Conservation (phyloP, 2,113 vertebrate species). For the Charina bottae region DNA sequence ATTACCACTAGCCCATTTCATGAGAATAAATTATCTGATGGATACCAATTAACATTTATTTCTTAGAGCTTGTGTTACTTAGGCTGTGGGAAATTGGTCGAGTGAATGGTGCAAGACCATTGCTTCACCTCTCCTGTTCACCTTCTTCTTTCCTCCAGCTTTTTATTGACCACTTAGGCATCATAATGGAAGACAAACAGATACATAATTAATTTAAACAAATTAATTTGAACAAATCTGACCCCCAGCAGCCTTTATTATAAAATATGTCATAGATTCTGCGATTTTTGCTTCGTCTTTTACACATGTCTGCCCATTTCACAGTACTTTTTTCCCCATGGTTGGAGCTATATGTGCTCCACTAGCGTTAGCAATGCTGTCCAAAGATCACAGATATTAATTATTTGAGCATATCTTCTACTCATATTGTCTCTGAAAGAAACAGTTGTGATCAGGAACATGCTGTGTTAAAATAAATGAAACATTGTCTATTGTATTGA, state of each 20-base stretch:
- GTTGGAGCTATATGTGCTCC: background rate
- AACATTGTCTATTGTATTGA: background rate
- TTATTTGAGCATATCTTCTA: background rate
- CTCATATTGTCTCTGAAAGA: background rate
- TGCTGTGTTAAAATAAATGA: background rate
- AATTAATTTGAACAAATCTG: background rate
- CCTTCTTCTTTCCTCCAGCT: background rate
- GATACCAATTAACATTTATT: background rate
- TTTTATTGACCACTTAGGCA: background rate
- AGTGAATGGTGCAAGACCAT: background rate
- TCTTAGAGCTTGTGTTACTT: slow-evolving; percentile 7
- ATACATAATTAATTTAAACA: background rate
- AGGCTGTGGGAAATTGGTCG: background rate
- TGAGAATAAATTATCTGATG: background rate
- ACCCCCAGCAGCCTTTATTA: background rate
- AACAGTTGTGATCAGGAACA: background rate
- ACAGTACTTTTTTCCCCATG: background rate
- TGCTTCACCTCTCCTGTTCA: background rate
- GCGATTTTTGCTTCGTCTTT: background rate
- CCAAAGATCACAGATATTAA: background rate
- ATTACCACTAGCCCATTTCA: slow-evolving; percentile 11
- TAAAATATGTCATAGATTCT: background rate
- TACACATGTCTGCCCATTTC: background rate
- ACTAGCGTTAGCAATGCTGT: background rate
- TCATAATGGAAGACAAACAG: background rate